These are phyloP conservation scores for Clusia tigrina DNA, from an alignment of 2,888 invertebrate species.

Conservation along the genomic window DNA sequence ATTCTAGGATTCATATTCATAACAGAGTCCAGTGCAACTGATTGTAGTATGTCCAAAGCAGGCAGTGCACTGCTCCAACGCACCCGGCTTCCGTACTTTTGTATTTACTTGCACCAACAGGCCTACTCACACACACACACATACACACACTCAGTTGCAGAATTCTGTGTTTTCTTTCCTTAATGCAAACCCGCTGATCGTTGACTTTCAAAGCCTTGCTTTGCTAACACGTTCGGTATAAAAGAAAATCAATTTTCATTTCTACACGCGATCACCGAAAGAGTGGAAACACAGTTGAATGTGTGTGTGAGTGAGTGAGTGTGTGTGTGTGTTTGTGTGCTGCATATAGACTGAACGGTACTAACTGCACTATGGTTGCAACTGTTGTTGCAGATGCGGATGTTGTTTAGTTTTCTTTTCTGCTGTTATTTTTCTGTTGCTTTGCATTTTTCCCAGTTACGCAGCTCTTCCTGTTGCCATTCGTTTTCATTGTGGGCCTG, in stretches of 20 bases:
- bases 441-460: too few species aligned
- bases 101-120: conserved; percentile 23
- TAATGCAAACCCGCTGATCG: conserved; percentile 44
- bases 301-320: not conserved
- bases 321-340: not conserved
- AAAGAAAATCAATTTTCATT: conserved; percentile 6
- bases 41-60: too few species aligned
- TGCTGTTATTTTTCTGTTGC: too few species aligned
- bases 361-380: not conserved
- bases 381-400: too few species aligned
- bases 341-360: not conserved
- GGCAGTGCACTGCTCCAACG: too few species aligned
- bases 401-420: too few species aligned
- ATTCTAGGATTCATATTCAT: too few species aligned
- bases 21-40: too few species aligned
- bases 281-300: not conserved
- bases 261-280: not conserved
- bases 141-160: not conserved
- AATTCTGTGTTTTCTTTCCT: not conserved
- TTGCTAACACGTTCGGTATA: conserved; percentile 46
- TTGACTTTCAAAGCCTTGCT: conserved; percentile 54
- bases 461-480: too few species aligned
- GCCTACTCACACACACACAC: conserved; percentile 16
- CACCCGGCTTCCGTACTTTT: too few species aligned
- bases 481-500: too few species aligned